Percentiles rank a stretch among this genome's conserved stretches.
phyloP scores from a whole-genome alignment of 2,113 vertebrate species.

The Pseudorasbora parva region DNA sequence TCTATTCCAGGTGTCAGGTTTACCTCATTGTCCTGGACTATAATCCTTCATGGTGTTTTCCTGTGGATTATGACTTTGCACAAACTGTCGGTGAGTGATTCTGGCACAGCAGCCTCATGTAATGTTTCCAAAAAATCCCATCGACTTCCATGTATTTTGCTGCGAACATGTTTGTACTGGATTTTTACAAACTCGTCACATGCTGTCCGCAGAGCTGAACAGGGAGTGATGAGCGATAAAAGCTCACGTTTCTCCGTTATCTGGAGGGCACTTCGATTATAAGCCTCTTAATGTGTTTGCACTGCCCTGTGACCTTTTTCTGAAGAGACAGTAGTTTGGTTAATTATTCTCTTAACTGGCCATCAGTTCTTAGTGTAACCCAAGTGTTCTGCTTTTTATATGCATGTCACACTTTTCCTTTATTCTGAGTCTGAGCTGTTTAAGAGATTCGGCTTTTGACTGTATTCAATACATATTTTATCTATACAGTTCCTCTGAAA shows the following conservation, averaged over 20 bases:
- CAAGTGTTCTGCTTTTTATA: neutral
- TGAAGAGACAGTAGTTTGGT: constrained; percentile 69
- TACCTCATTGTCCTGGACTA: neutral
- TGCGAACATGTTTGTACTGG: neutral
- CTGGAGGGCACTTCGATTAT: constrained; percentile 75
- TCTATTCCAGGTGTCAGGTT: neutral
- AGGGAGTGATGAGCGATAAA: neutral
- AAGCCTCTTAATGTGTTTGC: constrained; percentile 66
- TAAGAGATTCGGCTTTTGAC: no score
- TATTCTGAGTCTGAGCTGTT: neutral
- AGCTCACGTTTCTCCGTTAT: constrained; percentile 63
- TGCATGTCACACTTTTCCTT: neutral
- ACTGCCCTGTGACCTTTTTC: constrained; percentile 66
- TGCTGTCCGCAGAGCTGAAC: neutral
- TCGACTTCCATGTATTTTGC: neutral
- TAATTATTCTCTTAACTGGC: constrained; percentile 76
- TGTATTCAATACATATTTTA: no score
- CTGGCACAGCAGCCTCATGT: neutral
- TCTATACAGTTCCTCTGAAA: no score
- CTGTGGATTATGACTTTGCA: neutral
- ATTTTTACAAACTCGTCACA: neutral
- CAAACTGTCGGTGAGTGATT: neutral
- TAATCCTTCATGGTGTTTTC: neutral
- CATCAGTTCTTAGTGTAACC: constrained; percentile 40
- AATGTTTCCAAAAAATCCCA: neutral